Evolutionary conservation across 2,113 vertebrate genomes (phyloP).

Genomic region (Scomber scombrus): DNA sequence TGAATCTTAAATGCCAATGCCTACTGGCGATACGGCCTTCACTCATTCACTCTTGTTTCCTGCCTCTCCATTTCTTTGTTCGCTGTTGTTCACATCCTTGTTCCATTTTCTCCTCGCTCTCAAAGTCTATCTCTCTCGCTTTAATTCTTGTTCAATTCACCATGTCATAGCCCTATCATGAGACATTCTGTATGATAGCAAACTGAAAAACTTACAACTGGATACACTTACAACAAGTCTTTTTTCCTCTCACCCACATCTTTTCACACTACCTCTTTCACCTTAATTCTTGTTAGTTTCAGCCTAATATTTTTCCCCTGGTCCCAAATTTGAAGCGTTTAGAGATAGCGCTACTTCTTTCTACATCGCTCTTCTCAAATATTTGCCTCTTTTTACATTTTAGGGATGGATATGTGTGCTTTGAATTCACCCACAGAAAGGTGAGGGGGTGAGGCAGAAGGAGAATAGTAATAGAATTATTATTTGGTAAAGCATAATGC

Average conservation of each 20-base stretch:
- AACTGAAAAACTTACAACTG: constrained; percentile 19
- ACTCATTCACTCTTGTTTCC: constrained; percentile 29
- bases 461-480: not conserved
- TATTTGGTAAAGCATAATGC: too few relatives aligned
- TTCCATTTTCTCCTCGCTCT: constrained; percentile 10
- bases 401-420: not conserved
- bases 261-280: not conserved
- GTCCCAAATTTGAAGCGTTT: not conserved
- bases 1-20: constrained; percentile 78
- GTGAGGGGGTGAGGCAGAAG: not conserved
- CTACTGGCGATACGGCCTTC: constrained; percentile 55
- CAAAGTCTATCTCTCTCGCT: constrained; percentile 14
- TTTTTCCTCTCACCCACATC: not conserved
- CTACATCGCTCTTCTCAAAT: constrained; percentile 7
- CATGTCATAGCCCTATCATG: constrained; percentile 28
- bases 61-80: constrained; percentile 40
- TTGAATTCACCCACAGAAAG: not conserved
- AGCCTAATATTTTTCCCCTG: not conserved
- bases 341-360: not conserved
- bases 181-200: constrained; percentile 41
- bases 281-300: not conserved
- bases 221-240: constrained; percentile 1
- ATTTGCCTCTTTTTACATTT: constrained; percentile 11
- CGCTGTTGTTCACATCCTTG: constrained; percentile 42
- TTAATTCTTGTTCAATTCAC: constrained; percentile 42